Conservation (phyloP, 2,888 invertebrate species). For the Folsomia manolachei region DNA sequence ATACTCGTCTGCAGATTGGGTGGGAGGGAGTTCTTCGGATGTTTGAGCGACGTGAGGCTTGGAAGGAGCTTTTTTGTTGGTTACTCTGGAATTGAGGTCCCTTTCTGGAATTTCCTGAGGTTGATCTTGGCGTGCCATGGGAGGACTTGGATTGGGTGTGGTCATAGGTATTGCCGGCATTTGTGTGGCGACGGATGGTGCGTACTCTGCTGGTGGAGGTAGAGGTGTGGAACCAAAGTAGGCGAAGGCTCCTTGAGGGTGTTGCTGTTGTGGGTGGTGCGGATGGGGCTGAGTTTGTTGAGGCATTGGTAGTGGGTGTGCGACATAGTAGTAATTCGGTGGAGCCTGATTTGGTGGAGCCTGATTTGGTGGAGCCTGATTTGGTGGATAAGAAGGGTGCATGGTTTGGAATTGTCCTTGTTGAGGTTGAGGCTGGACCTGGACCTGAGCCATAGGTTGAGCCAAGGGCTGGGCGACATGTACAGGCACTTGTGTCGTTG, state of each 20-base stretch:
- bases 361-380: not conserved
- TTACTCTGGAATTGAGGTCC: too few species aligned
- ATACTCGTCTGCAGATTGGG: constrained; percentile 6
- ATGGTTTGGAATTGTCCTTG: not conserved
- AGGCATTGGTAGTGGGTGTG: not conserved
- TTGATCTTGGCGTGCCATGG: not conserved
- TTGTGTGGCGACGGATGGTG: not conserved
- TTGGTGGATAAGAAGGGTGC: not conserved
- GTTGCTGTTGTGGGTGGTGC: not conserved
- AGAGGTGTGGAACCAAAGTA: not conserved
- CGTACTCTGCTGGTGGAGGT: not conserved
- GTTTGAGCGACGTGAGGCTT: constrained; percentile 33
- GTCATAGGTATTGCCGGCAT: not conserved
- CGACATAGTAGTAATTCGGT: not conserved
- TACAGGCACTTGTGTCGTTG: not conserved
- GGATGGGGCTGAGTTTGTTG: not conserved
- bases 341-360: not conserved
- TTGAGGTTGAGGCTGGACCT: not conserved
- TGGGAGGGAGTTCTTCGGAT: constrained; percentile 21
- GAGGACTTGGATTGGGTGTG: too few species aligned
- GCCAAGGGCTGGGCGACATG: not conserved
- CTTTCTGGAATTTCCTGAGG: too few species aligned
- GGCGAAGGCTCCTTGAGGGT: not conserved
- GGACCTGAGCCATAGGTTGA: not conserved
- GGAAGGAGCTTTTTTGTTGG: too few species aligned